Evolutionary conservation across 2,113 vertebrate genomes (phyloP).

Genomic region (Condylura cristata): DNA sequence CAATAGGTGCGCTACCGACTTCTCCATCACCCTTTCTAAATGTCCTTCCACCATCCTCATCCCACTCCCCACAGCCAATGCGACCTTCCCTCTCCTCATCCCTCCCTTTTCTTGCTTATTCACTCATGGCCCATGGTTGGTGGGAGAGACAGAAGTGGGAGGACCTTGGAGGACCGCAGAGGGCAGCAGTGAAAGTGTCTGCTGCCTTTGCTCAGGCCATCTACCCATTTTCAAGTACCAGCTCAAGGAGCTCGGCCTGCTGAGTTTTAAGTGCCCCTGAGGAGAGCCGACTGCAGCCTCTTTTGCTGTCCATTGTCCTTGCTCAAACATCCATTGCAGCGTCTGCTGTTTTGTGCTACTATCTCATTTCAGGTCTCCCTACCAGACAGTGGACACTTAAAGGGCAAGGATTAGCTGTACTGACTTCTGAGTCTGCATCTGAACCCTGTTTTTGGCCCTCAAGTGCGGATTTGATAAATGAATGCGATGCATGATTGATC

Average conservation of each 20-base stretch:
- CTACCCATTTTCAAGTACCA: background rate
- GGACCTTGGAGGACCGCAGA: background rate
- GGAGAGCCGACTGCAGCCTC: background rate
- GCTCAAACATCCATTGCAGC: background rate
- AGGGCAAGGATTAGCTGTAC: background rate
- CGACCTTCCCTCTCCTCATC: background rate
- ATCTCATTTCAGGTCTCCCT: background rate
- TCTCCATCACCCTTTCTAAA: background rate
- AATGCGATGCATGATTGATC: background rate
- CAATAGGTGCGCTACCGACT: background rate
- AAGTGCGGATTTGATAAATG: background rate
- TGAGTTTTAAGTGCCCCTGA: background rate
- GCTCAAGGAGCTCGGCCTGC: background rate
- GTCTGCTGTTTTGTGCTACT: background rate
- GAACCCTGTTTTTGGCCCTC: background rate
- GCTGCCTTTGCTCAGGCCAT: background rate
- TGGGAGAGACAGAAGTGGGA: background rate
- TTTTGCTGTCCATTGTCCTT: background rate
- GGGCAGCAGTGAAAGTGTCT: fast-evolving
- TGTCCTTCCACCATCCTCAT: fast-evolving
- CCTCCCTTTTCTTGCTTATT: no score
- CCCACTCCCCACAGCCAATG: background rate
- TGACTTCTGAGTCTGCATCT: background rate
- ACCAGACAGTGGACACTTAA: background rate
- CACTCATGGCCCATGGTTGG: background rate